Base-by-base conservation (phyloP, 2,113 vertebrate genomes). In the Choloepus hoffmanni region DNA sequence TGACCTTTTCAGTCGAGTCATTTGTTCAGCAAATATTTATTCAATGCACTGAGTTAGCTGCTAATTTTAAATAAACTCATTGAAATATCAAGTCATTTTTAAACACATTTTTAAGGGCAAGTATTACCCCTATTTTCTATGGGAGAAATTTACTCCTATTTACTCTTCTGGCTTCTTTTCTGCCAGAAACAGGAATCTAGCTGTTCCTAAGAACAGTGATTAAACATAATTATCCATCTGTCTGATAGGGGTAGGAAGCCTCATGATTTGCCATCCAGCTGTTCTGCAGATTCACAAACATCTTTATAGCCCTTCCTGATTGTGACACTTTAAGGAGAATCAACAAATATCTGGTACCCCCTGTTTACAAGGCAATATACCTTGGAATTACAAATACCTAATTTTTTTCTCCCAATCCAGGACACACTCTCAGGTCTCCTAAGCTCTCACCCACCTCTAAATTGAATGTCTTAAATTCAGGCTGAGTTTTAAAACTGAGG, bases 1-100 rank as follows among this genome's bases (percentile, higher is more conserved):
- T 90, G 78, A 92, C 85, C 92, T 97, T 96, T 88, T 79, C 90
- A 45, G 1, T 89, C 90, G 86, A 85, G 95, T 95, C 82, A 91
- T 90, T 95, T 90, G n/a, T 89, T 95, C 40, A 94, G 97, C 82
- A 97, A 96, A 97, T 97, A 97, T 97, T 97, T 97, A 91, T 91
- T 93, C 92, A 92, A 84, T 94, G 78, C 93, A 28, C 91, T 62
- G 83, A 94, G 50, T 78, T 96, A 96, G 96, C 90, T 97, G 94
- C 89, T 97, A 92, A 96, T 97, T 96, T 97, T 94, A 96, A 95
- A 97, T 95, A 92, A 96, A 92, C 95, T 96, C 76, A 65, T 76
- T 67, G 43, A 96, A 97, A 87, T 92, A 93, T 83, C 92, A 90
- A 96, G 65, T 94, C 81, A 58, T 94, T 94, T 96, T 73, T 96